These are phyloP conservation scores for Lithophane semibrunnea DNA, from an alignment of 2,888 invertebrate species.

Conservation along the genomic window DNA sequence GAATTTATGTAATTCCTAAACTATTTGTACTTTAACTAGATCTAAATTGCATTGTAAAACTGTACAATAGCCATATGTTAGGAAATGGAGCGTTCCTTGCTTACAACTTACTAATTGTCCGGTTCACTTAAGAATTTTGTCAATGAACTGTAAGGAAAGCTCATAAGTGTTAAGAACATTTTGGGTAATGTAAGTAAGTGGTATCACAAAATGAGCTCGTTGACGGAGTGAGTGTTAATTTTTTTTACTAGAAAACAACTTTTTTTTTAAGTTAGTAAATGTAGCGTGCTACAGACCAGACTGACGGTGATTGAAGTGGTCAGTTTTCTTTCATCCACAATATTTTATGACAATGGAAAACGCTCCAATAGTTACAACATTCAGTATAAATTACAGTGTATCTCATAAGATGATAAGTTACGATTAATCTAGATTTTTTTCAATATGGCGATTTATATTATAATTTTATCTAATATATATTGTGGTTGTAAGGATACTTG, in stretches of 20 bases:
- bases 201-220: constrained; percentile 88
- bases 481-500: constrained; percentile 93
- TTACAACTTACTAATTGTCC: constrained; percentile 81
- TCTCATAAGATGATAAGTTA: constrained; percentile 90
- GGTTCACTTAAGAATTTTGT: constrained; percentile 84
- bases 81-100: constrained; percentile 88
- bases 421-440: constrained; percentile 90
- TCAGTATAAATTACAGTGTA: constrained; percentile 90
- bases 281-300: constrained; percentile 88
- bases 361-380: constrained; percentile 87
- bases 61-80: constrained; percentile 89
- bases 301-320: constrained; percentile 86
- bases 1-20: constrained; percentile 88
- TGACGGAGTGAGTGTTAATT: constrained; percentile 88
- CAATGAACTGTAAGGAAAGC: constrained; percentile 87
- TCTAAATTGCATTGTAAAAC: constrained; percentile 89
- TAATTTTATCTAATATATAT: constrained; percentile 93
- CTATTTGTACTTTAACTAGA: constrained; percentile 90
- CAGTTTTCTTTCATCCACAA: constrained; percentile 91
- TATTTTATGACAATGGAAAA: constrained; percentile 84
- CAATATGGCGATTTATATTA: constrained; percentile 91
- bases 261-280: constrained; percentile 88
- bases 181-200: constrained; percentile 88
- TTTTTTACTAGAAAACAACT: constrained; percentile 85
- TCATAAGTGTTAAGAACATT: constrained; percentile 89